Conservation (phyloP, 2,113 vertebrate species). For the Paralichthys olivaceus region DNA sequence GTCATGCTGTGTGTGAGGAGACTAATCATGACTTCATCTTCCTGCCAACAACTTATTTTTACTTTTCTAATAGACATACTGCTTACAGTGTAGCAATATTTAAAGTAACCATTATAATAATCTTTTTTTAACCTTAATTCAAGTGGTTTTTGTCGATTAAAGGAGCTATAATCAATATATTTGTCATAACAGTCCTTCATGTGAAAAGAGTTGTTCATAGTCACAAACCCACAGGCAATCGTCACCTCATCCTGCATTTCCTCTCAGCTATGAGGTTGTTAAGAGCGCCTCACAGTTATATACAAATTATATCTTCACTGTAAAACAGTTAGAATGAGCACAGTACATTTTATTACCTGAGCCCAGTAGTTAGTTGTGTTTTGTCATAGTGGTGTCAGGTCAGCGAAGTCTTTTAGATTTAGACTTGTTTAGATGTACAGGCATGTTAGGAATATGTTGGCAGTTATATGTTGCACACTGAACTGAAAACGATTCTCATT, state of each 20-base stretch:
- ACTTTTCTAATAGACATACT: background rate
- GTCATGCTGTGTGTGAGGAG: too few species aligned
- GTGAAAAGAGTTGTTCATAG: background rate
- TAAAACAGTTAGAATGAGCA: background rate
- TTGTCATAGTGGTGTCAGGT: too few species aligned
- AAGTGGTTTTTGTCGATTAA: background rate
- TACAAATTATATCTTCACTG: too few species aligned
- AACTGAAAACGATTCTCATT: too few species aligned
- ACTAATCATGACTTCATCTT: background rate
- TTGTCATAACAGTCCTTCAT: background rate
- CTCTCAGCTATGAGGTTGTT: background rate
- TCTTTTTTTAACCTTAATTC: background rate
- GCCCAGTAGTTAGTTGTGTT: too few species aligned
- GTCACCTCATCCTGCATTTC: too few species aligned
- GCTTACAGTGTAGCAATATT: too few species aligned
- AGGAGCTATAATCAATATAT: background rate
- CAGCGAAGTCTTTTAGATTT: too few species aligned
- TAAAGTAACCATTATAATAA: too few species aligned
- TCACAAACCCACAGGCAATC: background rate
- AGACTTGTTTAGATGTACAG: too few species aligned
- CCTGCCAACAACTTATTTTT: background rate
- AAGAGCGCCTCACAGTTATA: background rate
- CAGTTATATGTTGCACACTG: too few species aligned
- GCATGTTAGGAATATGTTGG: too few species aligned
- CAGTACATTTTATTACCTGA: background rate